Evolutionary conservation across 1,140 invertebrate genomes (phyloP).

Genomic region (Drosophila neocordata): DNA sequence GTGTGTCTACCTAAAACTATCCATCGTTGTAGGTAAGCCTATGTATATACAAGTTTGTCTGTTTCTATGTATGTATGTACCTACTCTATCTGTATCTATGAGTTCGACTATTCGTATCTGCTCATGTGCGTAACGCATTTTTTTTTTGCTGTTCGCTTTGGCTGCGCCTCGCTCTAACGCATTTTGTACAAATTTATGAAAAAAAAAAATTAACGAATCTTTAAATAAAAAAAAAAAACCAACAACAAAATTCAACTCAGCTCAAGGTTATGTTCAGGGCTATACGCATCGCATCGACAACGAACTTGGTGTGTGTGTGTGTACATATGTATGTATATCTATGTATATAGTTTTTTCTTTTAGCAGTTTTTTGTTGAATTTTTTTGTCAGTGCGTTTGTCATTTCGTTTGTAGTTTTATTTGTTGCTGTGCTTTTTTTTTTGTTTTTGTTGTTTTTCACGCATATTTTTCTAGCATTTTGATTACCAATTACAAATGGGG

Average conservation of each 20-base stretch:
- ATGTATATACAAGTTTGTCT: neutral
- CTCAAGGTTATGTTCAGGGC: conserved; percentile 82
- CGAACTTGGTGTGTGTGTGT: conserved; percentile 56
- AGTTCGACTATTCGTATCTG: conserved; percentile 27
- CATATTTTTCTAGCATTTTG: conserved; percentile 49
- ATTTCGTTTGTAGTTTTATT: conserved; percentile 31
- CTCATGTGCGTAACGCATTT: conserved; percentile 75
- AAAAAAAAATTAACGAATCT: conserved; percentile 75
- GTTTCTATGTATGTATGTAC: conserved; percentile 6
- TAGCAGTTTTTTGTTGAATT: conserved; percentile 39
- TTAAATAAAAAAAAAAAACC: conserved; percentile 71
- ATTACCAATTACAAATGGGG: neutral
- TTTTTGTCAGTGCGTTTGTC: conserved; percentile 69
- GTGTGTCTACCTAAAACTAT: conserved; percentile 9
- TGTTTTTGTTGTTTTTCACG: conserved; percentile 42
- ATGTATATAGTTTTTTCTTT: conserved; percentile 34
- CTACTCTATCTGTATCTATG: conserved; percentile 24
- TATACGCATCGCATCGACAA: conserved; percentile 77
- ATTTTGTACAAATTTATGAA: conserved; percentile 63
- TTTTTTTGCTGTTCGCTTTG: conserved; percentile 40
- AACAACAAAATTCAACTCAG: conserved; percentile 31
- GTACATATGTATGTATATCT: neutral
- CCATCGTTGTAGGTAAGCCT: neutral
- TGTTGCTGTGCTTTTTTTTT: conserved; percentile 30
- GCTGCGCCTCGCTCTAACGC: conserved; percentile 62